Conservation (phyloP, 2,113 vertebrate genomes). For the Silurus meridionalis region DNA sequence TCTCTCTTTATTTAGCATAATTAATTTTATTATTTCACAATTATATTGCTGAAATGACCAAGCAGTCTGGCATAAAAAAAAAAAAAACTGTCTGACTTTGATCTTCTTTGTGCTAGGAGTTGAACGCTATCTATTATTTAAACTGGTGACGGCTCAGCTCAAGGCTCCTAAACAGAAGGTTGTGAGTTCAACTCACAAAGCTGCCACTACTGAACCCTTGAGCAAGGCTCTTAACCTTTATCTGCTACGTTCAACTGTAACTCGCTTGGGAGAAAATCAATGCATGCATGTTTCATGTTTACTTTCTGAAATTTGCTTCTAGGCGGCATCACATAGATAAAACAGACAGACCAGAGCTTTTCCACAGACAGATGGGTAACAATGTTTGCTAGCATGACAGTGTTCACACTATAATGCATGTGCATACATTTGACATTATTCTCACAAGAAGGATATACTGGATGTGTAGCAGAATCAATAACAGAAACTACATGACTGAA, state of each 20-base stretch:
- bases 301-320: neutral
- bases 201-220: neutral
- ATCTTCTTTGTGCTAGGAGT: neutral
- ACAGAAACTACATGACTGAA: neutral
- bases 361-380: conserved; percentile 52
- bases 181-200: neutral
- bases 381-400: conserved; percentile 47
- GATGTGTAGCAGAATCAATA: conserved; percentile 69
- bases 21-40: neutral
- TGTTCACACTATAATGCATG: conserved; percentile 60
- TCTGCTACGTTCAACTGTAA: neutral
- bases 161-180: neutral
- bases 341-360: neutral
- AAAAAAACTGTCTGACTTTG: neutral
- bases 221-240: neutral
- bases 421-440: conserved; percentile 67
- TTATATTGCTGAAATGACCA: neutral
- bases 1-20: neutral
- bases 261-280: neutral
- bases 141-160: neutral
- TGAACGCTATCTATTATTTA: conserved; percentile 11
- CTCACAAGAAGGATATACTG: conserved; percentile 61
- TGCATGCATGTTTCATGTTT: neutral
- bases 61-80: neutral
- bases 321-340: neutral